phyloP scores from a whole-genome alignment of 2,113 vertebrate genomes.

The Ardeotis arabs region DNA sequence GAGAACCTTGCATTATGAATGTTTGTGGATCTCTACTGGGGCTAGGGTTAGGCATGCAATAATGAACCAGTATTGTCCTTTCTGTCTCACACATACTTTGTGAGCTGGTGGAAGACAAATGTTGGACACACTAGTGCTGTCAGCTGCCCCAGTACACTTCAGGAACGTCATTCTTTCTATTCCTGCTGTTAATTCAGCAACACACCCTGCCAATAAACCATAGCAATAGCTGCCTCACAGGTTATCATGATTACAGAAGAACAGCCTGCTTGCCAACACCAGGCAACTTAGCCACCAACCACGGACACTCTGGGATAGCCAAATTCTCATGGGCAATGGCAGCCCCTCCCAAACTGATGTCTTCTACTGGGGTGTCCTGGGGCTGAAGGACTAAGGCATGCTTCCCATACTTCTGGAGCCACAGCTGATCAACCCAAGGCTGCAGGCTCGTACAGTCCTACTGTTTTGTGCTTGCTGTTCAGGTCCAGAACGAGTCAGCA shows the following conservation, averaged over 20 bases:
- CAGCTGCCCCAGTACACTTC: neutral
- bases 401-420: neutral
- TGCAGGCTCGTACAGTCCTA: neutral
- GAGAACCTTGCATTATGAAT: neutral
- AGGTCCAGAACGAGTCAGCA: neutral
- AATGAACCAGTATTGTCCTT: neutral
- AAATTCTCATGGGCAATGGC: neutral
- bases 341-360: neutral
- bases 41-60: neutral
- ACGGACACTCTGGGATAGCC: rapidly evolving
- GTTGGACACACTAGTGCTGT: neutral
- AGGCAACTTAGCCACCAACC: neutral
- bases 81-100: neutral
- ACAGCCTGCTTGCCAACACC: neutral
- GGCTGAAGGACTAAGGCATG: neutral
- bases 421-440: neutral
- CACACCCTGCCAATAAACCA: neutral
- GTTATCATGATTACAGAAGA: neutral
- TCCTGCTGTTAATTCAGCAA: neutral
- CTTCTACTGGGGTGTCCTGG: neutral
- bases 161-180: neutral
- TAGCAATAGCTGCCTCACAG: neutral
- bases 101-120: conserved; percentile 22
- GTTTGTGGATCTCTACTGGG: neutral
- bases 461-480: neutral